Evolutionary conservation across 92 coral and sea anemone genomes (phyloP).

Genomic region (Actinostola sp.): DNA sequence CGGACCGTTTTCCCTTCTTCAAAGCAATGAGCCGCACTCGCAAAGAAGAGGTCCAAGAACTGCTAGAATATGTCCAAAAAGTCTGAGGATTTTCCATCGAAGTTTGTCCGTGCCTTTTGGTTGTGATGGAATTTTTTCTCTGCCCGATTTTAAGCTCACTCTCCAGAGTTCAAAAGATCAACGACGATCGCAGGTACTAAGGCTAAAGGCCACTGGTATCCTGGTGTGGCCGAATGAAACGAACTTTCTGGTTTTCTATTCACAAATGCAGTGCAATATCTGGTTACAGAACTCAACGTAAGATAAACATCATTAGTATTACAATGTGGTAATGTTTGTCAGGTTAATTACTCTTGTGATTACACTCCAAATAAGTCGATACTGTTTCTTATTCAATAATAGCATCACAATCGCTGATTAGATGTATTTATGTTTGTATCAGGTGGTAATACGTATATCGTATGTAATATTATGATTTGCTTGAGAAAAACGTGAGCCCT

Average conservation of each 20-base stretch:
- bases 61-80: too few relatives aligned
- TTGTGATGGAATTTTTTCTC: neutral
- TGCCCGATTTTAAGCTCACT: neutral
- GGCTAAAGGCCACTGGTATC: slow-evolving; percentile 24
- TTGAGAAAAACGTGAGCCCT: too few relatives aligned
- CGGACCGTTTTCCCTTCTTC: neutral
- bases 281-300: neutral
- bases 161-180: slow-evolving; percentile 30
- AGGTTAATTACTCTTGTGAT: neutral
- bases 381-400: too few relatives aligned
- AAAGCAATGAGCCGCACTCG: too few relatives aligned
- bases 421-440: too few relatives aligned
- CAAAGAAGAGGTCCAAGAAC: too few relatives aligned
- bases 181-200: slow-evolving; percentile 11
- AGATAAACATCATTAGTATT: neutral
- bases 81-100: too few relatives aligned
- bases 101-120: neutral
- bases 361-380: neutral
- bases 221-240: slow-evolving; percentile 10
- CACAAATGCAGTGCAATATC: neutral
- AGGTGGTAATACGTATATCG: too few relatives aligned
- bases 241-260: slow-evolving; percentile 7
- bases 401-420: too few relatives aligned
- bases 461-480: too few relatives aligned
- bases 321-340: too few relatives aligned